Evolutionary conservation across 2,888 invertebrate genomes (phyloP).

Genomic region (Drosophila heteroneura): DNA sequence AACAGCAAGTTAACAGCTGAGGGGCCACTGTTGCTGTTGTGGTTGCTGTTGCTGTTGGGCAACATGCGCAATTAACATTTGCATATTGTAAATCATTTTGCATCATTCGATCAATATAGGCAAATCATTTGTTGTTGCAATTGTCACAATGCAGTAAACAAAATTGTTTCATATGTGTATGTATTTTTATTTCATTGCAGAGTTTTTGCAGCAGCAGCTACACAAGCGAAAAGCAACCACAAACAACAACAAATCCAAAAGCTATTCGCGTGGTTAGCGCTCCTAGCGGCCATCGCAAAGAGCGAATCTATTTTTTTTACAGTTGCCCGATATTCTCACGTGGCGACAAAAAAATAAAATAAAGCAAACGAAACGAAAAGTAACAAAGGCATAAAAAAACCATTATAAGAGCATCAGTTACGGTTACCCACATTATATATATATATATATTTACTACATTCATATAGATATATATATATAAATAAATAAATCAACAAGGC

Average conservation of each 20-base stretch:
- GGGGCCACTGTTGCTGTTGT: slow-evolving; percentile 24
- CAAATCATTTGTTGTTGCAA: background rate
- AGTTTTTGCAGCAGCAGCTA: slow-evolving; percentile 45
- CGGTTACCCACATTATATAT: slow-evolving; percentile 16
- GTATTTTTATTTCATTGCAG: slow-evolving; percentile 42
- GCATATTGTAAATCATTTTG: slow-evolving; percentile 25
- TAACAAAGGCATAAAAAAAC: slow-evolving; percentile 12
- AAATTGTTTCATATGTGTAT: slow-evolving; percentile 21
- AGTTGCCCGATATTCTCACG: slow-evolving; percentile 63
- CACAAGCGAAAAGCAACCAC: slow-evolving; percentile 27
- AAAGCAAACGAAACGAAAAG: slow-evolving; percentile 11
- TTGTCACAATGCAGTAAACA: slow-evolving; percentile 4
- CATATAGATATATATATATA: background rate
- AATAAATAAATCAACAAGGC: slow-evolving; percentile 16
- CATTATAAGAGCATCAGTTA: slow-evolving; percentile 18
- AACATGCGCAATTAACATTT: slow-evolving; percentile 48
- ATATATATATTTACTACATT: slow-evolving; percentile 3
- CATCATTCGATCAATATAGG: slow-evolving; percentile 8
- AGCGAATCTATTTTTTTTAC: slow-evolving; percentile 44
- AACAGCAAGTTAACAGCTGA: slow-evolving; percentile 53
- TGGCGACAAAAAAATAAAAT: slow-evolving; percentile 46
- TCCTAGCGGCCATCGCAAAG: slow-evolving; percentile 61
- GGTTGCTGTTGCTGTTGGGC: slow-evolving; percentile 25
- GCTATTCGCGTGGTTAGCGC: slow-evolving; percentile 53
- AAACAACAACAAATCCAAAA: slow-evolving; percentile 10